Base-by-base conservation (phyloP, 2,888 invertebrate species). In the Strigamia transsilvanica region DNA sequence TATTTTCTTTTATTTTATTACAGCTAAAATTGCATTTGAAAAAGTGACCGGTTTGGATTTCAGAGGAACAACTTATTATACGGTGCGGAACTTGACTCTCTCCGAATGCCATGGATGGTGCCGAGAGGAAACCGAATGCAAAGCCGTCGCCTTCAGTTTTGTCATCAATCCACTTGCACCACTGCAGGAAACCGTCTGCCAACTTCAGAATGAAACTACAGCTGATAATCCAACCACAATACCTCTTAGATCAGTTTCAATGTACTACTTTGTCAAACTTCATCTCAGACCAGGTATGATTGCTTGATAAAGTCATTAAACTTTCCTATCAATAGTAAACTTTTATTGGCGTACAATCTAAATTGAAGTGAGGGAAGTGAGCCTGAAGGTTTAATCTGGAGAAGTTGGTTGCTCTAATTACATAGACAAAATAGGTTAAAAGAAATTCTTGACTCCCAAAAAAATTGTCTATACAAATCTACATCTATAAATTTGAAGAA, bases 61-160 rank as follows among this genome's bases (percentile, higher is more conserved):
- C 88, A 90, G 94, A 82, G 97, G 97, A 81, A 95, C 93, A 82
- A 95, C 95, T 61, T 97, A 97, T 88, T 96, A 96, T 90, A 96
- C 94, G 82, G 95, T 96, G 82, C 93, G 95, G 87, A 97, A 97
- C 89, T 91, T 97, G 73, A 95, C 96, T 18, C 90, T 97, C 79
- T 96, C 95, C 90, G 96, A 97, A 89, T 97, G 97, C 88, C 96
- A 97, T 88, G 96, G 96, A 42, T 97, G 96, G 96, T 97, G 97
- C 88, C 91, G 96, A 80, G 96, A 97, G 87, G 96, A 97, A 86
- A 92, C 93, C 0, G 95, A 96, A 87, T 97, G 97, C 87, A 95
- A 94, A 87, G 96, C 97, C 1, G 96, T 96, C 6, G 94, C 95
- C 3, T 97, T 97, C 88, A 96, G 96, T 89, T 97, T 97, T 88